Percentiles rank a stretch among this genome's conserved stretches.
Conservation (phyloP, 2,113 vertebrate genomes). For the Cottus gobio region DNA sequence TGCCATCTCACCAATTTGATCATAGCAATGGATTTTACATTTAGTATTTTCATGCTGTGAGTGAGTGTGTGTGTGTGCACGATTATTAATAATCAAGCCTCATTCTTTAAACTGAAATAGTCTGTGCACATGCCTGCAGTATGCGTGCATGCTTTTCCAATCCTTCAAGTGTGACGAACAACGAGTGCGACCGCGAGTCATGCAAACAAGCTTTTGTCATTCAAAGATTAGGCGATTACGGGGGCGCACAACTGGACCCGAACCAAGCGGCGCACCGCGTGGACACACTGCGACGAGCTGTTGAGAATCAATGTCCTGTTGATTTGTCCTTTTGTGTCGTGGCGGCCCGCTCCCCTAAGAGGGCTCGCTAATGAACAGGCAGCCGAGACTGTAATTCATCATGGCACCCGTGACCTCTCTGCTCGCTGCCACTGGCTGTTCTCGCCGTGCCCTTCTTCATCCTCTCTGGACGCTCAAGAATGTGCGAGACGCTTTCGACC, state of each 20-base stretch:
- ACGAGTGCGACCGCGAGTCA: slow-evolving; percentile 39
- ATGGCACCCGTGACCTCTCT: slow-evolving; percentile 72
- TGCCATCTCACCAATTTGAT: not conserved
- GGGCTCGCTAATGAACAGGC: slow-evolving; percentile 71
- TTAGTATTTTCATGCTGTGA: not conserved
- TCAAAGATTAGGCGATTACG: slow-evolving; percentile 39
- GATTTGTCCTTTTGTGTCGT: slow-evolving; percentile 61
- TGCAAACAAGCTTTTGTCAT: slow-evolving; percentile 52
- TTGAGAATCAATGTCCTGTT: slow-evolving; percentile 38
- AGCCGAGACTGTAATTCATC: slow-evolving; percentile 73
- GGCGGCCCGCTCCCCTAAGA: slow-evolving; percentile 50
- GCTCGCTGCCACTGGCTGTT: slow-evolving; percentile 50
- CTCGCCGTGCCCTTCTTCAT: slow-evolving; percentile 51
- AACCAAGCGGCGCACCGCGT: slow-evolving; percentile 8
- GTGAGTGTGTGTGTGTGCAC: not conserved
- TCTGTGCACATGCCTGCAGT: slow-evolving; percentile 23
- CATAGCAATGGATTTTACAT: not conserved
- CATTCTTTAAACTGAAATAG: slow-evolving; percentile 1
- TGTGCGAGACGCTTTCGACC: slow-evolving; percentile 1
- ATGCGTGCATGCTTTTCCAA: not conserved
- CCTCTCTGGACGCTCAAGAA: slow-evolving; percentile 22
- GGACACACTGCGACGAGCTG: slow-evolving; percentile 20
- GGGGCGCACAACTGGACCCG: slow-evolving; percentile 29
- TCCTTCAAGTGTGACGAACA: not conserved
- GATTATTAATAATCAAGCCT: slow-evolving; percentile 15